phyloP scores from a whole-genome alignment of 1,140 invertebrate genomes.

The Oedothorax gibbosus region DNA sequence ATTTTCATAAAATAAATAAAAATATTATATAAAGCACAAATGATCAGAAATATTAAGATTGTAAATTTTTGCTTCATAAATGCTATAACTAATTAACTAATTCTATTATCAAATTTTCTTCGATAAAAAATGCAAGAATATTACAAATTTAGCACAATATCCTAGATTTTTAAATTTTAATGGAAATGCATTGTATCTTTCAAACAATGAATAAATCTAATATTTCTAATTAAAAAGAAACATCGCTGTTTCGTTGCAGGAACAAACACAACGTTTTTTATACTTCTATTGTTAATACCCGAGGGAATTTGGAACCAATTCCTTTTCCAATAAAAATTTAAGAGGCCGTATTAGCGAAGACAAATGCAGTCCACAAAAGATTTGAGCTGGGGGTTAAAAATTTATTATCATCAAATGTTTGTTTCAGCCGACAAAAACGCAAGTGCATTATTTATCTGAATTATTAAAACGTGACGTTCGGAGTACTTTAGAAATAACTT shows the following conservation, averaged over 20 bases:
- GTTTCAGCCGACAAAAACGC: conserved; percentile 14
- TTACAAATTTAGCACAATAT: too few relatives aligned
- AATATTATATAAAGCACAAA: too few relatives aligned
- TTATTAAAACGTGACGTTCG: conserved; percentile 43
- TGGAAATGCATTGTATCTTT: too few relatives aligned
- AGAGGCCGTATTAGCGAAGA: conserved; percentile 22
- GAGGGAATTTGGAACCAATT: background rate
- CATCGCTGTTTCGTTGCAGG: background rate
- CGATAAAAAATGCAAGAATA: too few relatives aligned
- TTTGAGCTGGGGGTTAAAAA: conserved; percentile 46
- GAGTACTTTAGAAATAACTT: conserved; percentile 34
- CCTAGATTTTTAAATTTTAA: too few relatives aligned
- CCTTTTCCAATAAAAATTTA: background rate
- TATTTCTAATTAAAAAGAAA: background rate
- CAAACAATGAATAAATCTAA: too few relatives aligned
- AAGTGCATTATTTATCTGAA: conserved; percentile 48
- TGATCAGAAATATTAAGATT: too few relatives aligned
- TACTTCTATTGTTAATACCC: background rate
- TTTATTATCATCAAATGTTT: conserved; percentile 48
- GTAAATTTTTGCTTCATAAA: too few relatives aligned
- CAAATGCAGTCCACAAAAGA: conserved; percentile 26
- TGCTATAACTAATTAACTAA: too few relatives aligned
- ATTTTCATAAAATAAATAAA: too few relatives aligned
- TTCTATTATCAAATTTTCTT: too few relatives aligned
- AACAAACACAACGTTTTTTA: background rate